These are phyloP conservation scores for Diacarnus erythraeanus DNA, from an alignment of 37 sponge, comb jelly and placozoan genomes.

Conservation along the genomic window DNA sequence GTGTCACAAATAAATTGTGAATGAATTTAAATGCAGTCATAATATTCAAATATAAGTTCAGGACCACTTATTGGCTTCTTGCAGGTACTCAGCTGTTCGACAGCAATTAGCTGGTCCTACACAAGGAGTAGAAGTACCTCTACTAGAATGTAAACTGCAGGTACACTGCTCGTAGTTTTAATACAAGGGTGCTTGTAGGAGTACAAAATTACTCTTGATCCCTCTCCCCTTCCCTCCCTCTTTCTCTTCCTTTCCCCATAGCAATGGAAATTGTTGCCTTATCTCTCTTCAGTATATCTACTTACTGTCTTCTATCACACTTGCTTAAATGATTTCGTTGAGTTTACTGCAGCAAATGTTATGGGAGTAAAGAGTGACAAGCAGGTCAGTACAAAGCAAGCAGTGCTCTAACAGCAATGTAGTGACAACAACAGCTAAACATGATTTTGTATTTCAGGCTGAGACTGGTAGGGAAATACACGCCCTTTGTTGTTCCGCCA, in stretches of 20 bases:
- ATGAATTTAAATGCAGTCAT: no score
- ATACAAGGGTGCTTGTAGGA: no score
- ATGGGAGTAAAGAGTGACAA: slow-evolving; percentile 47
- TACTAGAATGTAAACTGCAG: slow-evolving; percentile 89
- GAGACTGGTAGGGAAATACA: slow-evolving; percentile 82
- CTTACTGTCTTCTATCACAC: slow-evolving; percentile 31
- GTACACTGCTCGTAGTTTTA: no score
- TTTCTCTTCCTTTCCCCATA: no score
- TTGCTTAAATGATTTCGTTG: slow-evolving; percentile 38
- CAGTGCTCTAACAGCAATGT: not conserved
- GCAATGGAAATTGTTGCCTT: slow-evolving; percentile 87
- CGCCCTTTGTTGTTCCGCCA: slow-evolving; percentile 76
- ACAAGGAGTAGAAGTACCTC: slow-evolving; percentile 62
- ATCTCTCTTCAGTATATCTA: slow-evolving; percentile 59
- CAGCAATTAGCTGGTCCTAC: slow-evolving; percentile 87
- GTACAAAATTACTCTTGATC: not conserved
- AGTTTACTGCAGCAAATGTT: slow-evolving; percentile 22
- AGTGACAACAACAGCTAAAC: no score
- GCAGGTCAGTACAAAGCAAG: slow-evolving; percentile 18
- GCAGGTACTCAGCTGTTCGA: slow-evolving; percentile 85
- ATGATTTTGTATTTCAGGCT: slow-evolving; percentile 32
- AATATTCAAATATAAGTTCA: no score
- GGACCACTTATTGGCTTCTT: no score
- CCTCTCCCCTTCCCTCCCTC: not conserved
- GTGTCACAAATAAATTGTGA: no score